Percentiles rank a stretch among this genome's conserved stretches.
These are phyloP conservation scores for Griposia aprilina DNA, from an alignment of 2,888 invertebrate species.

Conservation along the genomic window DNA sequence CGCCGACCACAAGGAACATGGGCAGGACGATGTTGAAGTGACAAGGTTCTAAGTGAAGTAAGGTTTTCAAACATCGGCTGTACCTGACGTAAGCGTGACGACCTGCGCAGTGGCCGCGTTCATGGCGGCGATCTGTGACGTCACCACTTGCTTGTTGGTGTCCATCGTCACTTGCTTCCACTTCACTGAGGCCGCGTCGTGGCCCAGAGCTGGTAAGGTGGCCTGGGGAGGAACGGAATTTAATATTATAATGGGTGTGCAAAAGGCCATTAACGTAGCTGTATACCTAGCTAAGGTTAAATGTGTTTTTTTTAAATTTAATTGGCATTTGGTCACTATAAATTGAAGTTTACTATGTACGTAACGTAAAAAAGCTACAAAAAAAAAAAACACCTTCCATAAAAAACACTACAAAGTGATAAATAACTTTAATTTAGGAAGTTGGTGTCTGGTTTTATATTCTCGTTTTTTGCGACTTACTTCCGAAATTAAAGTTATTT, in stretches of 20 bases:
- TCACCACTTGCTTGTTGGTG: conserved; percentile 98
- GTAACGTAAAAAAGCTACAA: too few relatives aligned
- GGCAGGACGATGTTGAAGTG: too few relatives aligned
- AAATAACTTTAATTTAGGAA: too few relatives aligned
- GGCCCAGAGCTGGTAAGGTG: conserved; percentile 92
- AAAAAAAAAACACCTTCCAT: too few relatives aligned
- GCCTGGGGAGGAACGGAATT: conserved; percentile 71
- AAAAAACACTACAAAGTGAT: too few relatives aligned
- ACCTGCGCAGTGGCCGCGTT: conserved; percentile 99
- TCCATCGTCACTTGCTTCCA: conserved; percentile 99
- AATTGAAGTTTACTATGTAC: neutral
- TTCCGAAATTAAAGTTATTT: too few relatives aligned
- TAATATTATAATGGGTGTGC: neutral
- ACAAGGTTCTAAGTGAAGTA: neutral
- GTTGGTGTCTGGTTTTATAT: too few relatives aligned
- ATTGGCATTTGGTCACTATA: neutral
- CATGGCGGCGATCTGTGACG: conserved; percentile 99
- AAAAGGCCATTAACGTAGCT: neutral
- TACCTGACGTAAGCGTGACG: conserved; percentile 95
- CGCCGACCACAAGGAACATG: too few relatives aligned
- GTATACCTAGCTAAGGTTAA: neutral
- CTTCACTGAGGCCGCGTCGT: conserved; percentile 96
- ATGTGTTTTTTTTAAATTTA: neutral
- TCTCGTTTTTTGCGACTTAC: too few relatives aligned
- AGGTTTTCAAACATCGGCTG: neutral